These are phyloP conservation scores for Diadegma fenestrale DNA, from an alignment of 2,888 invertebrate species.

Conservation along the genomic window DNA sequence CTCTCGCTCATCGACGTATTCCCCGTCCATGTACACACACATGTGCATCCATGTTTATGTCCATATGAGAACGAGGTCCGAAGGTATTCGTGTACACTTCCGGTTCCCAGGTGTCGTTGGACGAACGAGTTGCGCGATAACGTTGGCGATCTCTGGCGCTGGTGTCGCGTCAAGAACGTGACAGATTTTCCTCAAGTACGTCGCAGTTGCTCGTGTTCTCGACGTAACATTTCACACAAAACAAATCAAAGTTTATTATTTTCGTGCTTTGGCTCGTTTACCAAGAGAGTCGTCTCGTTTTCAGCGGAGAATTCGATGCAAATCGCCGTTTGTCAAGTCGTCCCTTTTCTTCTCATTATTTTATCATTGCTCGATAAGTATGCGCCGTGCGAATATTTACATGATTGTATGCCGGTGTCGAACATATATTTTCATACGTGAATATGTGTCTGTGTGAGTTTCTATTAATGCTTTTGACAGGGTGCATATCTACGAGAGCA, in stretches of 20 bases:
- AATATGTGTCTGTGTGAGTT: neutral
- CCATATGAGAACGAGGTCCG: constrained; percentile 1
- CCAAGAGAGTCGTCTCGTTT: neutral
- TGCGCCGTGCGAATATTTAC: constrained; percentile 3
- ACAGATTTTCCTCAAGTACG: neutral
- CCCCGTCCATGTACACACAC: neutral
- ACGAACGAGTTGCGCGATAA: constrained; percentile 37
- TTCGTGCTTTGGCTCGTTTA: neutral
- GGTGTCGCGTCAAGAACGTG: constrained; percentile 18
- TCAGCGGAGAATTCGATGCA: neutral
- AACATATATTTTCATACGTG: neutral
- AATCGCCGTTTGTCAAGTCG: neutral
- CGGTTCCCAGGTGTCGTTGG: constrained; percentile 58
- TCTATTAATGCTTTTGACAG: constrained; percentile 13
- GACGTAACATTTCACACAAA: neutral
- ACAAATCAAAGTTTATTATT: neutral
- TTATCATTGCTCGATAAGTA: neutral
- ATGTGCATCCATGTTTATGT: constrained; percentile 13
- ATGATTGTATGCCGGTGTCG: neutral
- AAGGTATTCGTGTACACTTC: constrained; percentile 54
- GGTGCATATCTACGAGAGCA: constrained; percentile 67
- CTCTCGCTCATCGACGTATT: constrained; percentile 53
- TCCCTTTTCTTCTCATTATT: neutral
- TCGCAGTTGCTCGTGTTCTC: neutral
- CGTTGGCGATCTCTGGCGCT: constrained; percentile 6